Base-by-base conservation (phyloP, 1,140 invertebrate genomes). In the Apis mellifera region DNA sequence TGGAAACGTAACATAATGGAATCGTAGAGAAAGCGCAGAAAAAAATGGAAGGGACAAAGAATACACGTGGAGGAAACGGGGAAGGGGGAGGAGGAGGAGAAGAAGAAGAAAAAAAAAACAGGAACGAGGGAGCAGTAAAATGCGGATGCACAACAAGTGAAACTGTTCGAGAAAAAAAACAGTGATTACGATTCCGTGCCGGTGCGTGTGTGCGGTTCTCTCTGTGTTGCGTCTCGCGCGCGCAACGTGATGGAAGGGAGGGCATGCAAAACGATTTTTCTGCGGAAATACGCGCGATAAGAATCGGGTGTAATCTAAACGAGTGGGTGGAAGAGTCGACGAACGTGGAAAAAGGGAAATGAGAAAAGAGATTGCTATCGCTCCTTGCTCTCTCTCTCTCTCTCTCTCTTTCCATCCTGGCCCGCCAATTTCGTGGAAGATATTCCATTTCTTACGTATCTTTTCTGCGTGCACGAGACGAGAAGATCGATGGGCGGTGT, bases 131-230 rank as follows among this genome's bases (percentile, higher is more conserved):
- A 66, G 13, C 32, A 77, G 60, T 78, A 65, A 57, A 79, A 68
- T 86, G 71, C 84, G 54, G 62, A 86, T 84, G 86, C 86, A 86
- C 15, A 75, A 76, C 71, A 73, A 42, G 76, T 80, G 71, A 64
- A 60, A 65, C 19, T 74, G 71, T 65, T 79, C 60, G 59, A 71
- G 60, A 64, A n/a, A 32, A 42, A 42, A 7, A 80, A 78, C 21
- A 80, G 32, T 66, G 50, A 64, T 69, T 64, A 55, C 17, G 59
- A 70, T 78, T 32, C 48, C 26, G 74, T 78, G 73, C 64, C 64
- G 26, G 60, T 75, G 81, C 73, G 76, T 86, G 66, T 86, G 32
- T n/a, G n/a, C n/a, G n/a, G n/a, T 65, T 60, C 19, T 48, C 5
- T n/a, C 32, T 42, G 32, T 42, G 32, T 42, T 60, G 48, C 73